Conservation (phyloP, 2,888 invertebrate genomes). For the Steinernema hermaphroditum region DNA sequence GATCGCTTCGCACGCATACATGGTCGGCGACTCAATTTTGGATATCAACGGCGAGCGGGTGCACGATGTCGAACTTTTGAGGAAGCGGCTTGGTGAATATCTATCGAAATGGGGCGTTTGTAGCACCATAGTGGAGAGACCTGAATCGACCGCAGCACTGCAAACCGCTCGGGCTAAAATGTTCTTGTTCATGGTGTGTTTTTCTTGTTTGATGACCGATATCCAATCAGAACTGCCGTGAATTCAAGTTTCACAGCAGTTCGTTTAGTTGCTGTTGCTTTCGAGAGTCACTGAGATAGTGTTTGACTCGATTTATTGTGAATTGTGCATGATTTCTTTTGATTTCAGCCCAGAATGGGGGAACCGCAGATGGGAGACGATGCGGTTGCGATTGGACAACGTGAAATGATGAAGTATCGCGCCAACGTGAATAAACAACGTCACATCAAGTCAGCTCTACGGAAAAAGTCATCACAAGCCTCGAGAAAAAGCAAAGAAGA, state of each 20-base stretch:
- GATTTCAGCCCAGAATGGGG: neutral
- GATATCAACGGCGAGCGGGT: conserved; percentile 34
- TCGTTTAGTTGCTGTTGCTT: no score
- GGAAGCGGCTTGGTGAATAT: conserved; percentile 17
- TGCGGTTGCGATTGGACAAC: neutral
- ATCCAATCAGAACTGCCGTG: no score
- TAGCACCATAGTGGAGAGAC: conserved; percentile 33
- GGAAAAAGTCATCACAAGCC: no score
- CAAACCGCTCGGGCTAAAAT: conserved; percentile 19
- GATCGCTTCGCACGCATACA: conserved; percentile 13
- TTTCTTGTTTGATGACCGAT: no score
- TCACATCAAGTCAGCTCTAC: neutral
- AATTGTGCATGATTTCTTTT: no score
- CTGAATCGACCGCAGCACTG: conserved; percentile 19
- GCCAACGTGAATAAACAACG: neutral
- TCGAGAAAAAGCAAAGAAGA: no score
- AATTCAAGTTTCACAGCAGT: no score
- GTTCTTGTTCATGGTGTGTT: neutral
- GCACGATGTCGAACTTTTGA: conserved; percentile 11
- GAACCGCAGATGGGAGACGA: neutral
- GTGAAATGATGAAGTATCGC: neutral
- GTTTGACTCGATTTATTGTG: no score
- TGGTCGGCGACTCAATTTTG: conserved; percentile 34
- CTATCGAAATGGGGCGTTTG: conserved; percentile 29
- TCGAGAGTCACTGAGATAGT: no score